phyloP scores from a whole-genome alignment of 2,113 vertebrate species.

The Cyprinus carpio region DNA sequence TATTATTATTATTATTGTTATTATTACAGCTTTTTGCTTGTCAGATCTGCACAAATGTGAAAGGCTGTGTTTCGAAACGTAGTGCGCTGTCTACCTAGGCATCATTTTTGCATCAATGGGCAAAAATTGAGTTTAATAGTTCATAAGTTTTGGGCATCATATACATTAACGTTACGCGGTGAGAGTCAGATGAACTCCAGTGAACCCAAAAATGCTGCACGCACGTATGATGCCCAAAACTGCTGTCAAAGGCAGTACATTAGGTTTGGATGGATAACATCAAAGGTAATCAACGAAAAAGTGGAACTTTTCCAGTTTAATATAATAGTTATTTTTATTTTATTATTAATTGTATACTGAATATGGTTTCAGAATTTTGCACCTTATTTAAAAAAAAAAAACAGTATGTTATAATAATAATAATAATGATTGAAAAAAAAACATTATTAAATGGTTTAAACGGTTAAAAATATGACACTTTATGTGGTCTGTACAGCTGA shows the following conservation, averaged over 20 bases:
- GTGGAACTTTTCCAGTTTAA: too few species aligned
- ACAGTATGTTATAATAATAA: too few species aligned
- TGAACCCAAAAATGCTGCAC: background rate
- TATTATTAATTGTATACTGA: too few species aligned
- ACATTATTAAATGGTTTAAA: background rate
- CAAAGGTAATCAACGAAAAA: background rate
- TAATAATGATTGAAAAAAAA: too few species aligned
- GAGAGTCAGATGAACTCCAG: too few species aligned
- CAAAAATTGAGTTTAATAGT: too few species aligned
- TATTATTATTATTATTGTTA: too few species aligned
- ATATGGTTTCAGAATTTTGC: too few species aligned
- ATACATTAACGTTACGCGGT: background rate
- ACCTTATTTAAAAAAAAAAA: too few species aligned
- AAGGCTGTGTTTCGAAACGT: background rate
- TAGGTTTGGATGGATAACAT: background rate
- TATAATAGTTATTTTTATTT: too few species aligned
- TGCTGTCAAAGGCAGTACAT: background rate
- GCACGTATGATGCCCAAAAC: background rate
- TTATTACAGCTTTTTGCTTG: too few species aligned
- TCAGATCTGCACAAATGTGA: background rate
- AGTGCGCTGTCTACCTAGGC: background rate
- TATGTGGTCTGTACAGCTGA: slow-evolving; percentile 24
- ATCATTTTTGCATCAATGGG: background rate
- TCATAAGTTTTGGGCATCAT: background rate
- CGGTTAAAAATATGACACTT: background rate